Conservation (phyloP, 2,888 invertebrate genomes). For the Oscheius sp. region DNA sequence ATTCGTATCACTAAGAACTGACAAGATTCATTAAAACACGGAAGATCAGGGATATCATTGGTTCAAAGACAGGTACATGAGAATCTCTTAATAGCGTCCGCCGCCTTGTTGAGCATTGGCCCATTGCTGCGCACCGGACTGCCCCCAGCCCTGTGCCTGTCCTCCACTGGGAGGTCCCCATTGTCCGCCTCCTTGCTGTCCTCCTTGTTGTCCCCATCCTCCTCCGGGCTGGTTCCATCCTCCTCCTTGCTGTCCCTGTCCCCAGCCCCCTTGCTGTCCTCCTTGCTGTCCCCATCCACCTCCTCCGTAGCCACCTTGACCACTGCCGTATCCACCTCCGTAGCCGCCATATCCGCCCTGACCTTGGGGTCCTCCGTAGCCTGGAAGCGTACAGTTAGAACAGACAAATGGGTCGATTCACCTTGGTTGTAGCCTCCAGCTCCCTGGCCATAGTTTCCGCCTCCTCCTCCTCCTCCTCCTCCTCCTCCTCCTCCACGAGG, state of each 20-base stretch:
- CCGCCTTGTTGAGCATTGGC: conserved; percentile 54
- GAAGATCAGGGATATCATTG: too few relatives aligned
- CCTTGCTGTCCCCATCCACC: conserved; percentile 29
- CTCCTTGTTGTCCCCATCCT: conserved; percentile 31
- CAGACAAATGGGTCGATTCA: neutral
- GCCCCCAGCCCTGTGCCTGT: conserved; percentile 53
- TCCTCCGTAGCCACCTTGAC: conserved; percentile 43
- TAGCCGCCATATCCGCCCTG: conserved; percentile 25
- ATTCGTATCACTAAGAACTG: too few relatives aligned
- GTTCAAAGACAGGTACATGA: neutral
- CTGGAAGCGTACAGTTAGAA: conserved; percentile 18
- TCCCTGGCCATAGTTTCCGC: conserved; percentile 21
- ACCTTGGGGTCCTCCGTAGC: conserved; percentile 39
- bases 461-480: conserved; percentile 1
- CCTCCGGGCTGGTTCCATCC: conserved; percentile 38
- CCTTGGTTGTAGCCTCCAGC: conserved; percentile 21
- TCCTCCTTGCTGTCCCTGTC: conserved; percentile 44
- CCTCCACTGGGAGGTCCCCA: conserved; percentile 41
- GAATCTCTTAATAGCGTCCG: conserved; percentile 23
- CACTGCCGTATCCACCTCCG: conserved; percentile 42
- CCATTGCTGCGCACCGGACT: conserved; percentile 58
- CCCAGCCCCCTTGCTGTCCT: conserved; percentile 23
- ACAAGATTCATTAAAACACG: too few relatives aligned
- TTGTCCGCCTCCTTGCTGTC: conserved; percentile 17
- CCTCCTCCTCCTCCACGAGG: conserved; percentile 35